phyloP scores from a whole-genome alignment of 1,140 invertebrate species.

The Magallana gigas region DNA sequence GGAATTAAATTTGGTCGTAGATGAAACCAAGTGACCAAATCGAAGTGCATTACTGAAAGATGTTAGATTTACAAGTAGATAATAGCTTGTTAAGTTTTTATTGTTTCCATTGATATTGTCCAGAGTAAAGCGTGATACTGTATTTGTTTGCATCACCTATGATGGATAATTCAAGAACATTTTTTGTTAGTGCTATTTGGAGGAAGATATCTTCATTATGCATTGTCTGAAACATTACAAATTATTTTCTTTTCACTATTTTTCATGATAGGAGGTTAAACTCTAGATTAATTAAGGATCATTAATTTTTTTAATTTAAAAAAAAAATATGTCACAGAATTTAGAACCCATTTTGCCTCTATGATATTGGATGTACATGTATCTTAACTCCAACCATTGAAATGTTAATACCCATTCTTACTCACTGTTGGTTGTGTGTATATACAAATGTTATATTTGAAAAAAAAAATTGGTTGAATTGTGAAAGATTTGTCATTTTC shows the following conservation, averaged over 20 bases:
- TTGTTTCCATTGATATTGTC: constrained; percentile 27
- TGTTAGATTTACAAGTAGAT: neutral
- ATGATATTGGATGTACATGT: neutral
- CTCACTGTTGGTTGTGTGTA: constrained; percentile 22
- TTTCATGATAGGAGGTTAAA: too few species aligned
- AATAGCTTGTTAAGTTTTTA: constrained; percentile 13
- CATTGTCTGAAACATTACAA: neutral
- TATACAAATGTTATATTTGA: neutral
- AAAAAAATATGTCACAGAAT: neutral
- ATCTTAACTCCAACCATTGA: neutral
- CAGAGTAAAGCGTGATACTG: constrained; percentile 9
- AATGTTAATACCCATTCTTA: constrained; percentile 1
- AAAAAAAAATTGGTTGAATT: constrained; percentile 13
- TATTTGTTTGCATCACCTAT: constrained; percentile 18
- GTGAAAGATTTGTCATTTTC: neutral
- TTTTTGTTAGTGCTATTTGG: neutral
- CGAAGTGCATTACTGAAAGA: neutral
- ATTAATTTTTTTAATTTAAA: neutral
- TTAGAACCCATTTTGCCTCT: neutral
- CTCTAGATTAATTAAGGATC: neutral
- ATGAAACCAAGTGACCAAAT: neutral
- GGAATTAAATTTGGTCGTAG: constrained; percentile 13
- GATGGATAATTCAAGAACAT: constrained; percentile 22
- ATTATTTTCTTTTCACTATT: too few species aligned
- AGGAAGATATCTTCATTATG: neutral